Evolutionary conservation across 2,113 vertebrate species (phyloP).

Genomic region (Amphilophus citrinellus): DNA sequence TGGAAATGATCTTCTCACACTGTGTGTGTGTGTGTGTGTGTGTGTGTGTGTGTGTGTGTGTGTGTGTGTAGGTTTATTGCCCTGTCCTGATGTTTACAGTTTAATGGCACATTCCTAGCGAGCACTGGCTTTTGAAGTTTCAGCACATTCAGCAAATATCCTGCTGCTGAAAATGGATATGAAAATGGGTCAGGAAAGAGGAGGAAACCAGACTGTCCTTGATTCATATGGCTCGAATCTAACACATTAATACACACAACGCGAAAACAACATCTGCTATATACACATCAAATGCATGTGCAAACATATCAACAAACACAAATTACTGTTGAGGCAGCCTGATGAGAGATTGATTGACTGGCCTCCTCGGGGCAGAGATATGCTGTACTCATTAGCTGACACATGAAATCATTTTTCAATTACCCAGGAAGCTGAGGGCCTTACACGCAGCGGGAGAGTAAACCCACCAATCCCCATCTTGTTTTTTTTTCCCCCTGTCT

Average conservation of each 20-base stretch:
- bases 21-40: not conserved
- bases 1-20: constrained; percentile 38
- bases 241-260: not conserved
- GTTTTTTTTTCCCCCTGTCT: constrained; percentile 9
- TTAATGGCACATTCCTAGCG: constrained; percentile 57
- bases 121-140: constrained; percentile 37
- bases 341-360: constrained; percentile 34
- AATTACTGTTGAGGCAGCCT: not conserved
- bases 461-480: constrained; percentile 17
- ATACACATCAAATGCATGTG: not conserved
- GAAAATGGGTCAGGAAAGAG: constrained; percentile 13
- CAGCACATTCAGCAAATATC: constrained; percentile 36
- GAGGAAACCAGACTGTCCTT: not conserved
- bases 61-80: constrained; percentile 26
- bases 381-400: constrained; percentile 43
- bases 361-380: constrained; percentile 20
- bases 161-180: constrained; percentile 29
- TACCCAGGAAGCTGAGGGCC: constrained; percentile 14
- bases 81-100: constrained; percentile 45
- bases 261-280: not conserved
- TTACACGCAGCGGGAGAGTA: constrained; percentile 24
- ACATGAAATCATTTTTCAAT: constrained; percentile 42
- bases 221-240: constrained; percentile 2
- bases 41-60: constrained; percentile 28
- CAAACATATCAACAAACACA: not conserved